Evolutionary conservation across 2,113 vertebrate species (phyloP), one percentile per base, ranked within the genome.

Genomic region (Harpagus bidentatus): DNA sequence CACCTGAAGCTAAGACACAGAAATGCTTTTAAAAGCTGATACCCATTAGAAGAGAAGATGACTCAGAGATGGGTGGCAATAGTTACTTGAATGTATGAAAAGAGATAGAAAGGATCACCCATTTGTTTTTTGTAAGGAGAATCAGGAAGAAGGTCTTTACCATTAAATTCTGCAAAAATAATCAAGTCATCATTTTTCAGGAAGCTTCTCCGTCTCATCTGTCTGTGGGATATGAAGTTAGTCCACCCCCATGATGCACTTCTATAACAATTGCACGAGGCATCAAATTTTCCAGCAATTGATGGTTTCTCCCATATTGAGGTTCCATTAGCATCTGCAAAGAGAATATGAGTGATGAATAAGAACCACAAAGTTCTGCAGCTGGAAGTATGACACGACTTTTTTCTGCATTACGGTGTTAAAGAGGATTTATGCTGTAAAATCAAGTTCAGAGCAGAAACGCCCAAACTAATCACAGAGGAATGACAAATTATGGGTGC

Each of bases 111-210:
- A 58, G 14, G 40, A 73, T 36, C 29, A 25, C 6, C 1, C 9
- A 6, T 61, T 82, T 43, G 12, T 6, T 89, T 82, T 82, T 69
- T 47, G 18, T 77, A 65, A 88, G 29, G 6, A 53, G 29, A 79
- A 79, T n/a, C 26, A 55, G 23, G 8, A 48, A 47, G 34, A 31
- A 31, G 13, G 10, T 53, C 21, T 28, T 43, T 98, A 99, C 99
- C 99, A 70, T 98, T 92, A 90, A 99, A 99, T 93, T 99, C 98
- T 77, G 97, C 97, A 48, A 98, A 98, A 69, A 99, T 97, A 81
- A 99, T 99, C 48, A 99, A 97, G 93, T 99, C 98, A 14, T 98
- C 92, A 21, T 99, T 99, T 95, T 99, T 99, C 45, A 99, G 97
- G 96, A 99, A 99, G 93, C 70, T 99, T 82, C 97, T 98, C 36